Base-by-base conservation (phyloP, 2,113 vertebrate species). In the Hemichromis elongatus region DNA sequence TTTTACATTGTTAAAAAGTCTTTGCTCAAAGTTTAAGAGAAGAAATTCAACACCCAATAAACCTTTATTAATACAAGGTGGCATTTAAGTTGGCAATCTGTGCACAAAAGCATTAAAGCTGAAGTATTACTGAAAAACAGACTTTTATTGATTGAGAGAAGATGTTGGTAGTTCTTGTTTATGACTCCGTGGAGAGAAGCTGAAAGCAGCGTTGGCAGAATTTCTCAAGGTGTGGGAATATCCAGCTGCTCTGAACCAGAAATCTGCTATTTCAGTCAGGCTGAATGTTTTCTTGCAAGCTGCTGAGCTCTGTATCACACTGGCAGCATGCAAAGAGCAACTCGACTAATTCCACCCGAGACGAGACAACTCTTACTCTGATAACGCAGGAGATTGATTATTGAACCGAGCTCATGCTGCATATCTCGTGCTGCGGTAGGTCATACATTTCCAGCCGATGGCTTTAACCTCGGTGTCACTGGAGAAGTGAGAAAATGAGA, bases 381-480 rank as follows among this genome's bases (percentile, higher is more conserved):
- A 86, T 90, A 88, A 86, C 54, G 24, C 7, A 1, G 73, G 26
- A 83, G 85, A 91, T 79, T 86, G 89, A 91, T 88, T 88, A 87
- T 86, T 83, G 84, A 87, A 47, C 88, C 37, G 9, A 70, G 40
- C 77, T 63, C 7, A 4, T 18, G 55, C 54, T 21, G 70, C 52
- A 61, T 68, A 81, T 14, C 57, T 80, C 9, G 7, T 40, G 70
- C 45, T 50, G 13, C 7, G 2, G 26, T 56, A n/a, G 59, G 10
- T 82, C 79, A 47, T 52, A 47, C 52, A 54, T 82, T 90, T 86
- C 42, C 33, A 66, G 52, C 42, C 56, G 50, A 87, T 79, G 79
- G 26, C 61, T 90, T 90, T 79, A 82, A 88, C 87, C 73, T 84
- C 66, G 4, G 77, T 77, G 80, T 90, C 75, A 53, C 28, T 21